Conservation (phyloP, 2,113 vertebrate species). For the Illadopsis cleaveri region DNA sequence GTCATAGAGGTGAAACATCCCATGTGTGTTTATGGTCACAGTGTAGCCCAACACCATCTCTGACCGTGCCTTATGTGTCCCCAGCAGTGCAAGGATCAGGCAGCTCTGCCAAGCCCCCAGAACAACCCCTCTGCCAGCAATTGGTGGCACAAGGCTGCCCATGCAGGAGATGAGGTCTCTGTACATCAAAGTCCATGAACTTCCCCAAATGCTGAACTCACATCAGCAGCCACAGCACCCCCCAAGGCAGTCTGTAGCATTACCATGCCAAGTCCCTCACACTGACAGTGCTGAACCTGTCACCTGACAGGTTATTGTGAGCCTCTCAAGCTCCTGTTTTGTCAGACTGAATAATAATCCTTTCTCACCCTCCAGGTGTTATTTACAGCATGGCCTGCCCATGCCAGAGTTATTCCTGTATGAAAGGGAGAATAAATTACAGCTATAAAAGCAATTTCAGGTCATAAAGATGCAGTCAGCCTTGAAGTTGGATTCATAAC, state of each 20-base stretch:
- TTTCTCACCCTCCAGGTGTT: background rate
- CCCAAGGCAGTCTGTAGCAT: background rate
- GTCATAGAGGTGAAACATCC: background rate
- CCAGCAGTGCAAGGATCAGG: background rate
- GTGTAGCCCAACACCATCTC: background rate
- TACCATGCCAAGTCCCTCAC: background rate
- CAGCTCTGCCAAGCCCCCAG: background rate
- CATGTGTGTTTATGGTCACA: background rate
- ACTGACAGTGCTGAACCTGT: background rate
- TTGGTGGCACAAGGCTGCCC: background rate
- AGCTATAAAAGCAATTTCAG: constrained; percentile 14
- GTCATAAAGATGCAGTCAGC: constrained; percentile 31
- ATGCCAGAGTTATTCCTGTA: constrained; percentile 4
- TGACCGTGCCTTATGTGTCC: background rate
- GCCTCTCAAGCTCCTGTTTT: background rate
- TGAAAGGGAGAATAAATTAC: constrained; percentile 3
- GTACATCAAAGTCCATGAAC: background rate
- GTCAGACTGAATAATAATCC: background rate
- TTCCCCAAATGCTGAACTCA: background rate
- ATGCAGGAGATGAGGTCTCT: background rate
- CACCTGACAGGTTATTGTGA: background rate
- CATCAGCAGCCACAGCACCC: background rate
- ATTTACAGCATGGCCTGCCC: background rate
- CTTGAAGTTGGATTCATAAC: background rate
- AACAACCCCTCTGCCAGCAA: background rate